Base-by-base conservation (phyloP, 35 echinoderm and acorn worm genomes). In the Nesometra sesokonis region DNA sequence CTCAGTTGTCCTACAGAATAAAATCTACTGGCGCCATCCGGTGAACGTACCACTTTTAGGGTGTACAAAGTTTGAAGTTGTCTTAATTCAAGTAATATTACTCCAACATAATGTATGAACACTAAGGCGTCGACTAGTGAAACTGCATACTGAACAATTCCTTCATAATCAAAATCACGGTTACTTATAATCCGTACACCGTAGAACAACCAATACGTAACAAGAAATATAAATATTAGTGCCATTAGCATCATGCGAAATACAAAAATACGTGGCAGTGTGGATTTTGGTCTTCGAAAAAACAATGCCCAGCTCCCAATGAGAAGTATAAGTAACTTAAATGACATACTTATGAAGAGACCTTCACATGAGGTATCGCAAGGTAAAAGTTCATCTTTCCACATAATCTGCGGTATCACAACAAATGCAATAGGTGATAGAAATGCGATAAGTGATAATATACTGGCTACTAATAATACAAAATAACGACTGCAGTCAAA, bases 321-420 rank as follows among this genome's bases (percentile, higher is more conserved):
- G 23, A 86, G 35, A 9, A 99, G 78, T 32, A 99, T 94, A 29
- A 99, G 79, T 11, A 99, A 85, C 80, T 99, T 99, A 88, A 99
- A 99, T 19, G 90, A 90, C 87, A 99, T 94, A 76, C 96, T 99
- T 80, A 99, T 99, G 84, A 99, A 93, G 30, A 99, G 96, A n/a
- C 96, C 96, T 29, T 99, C 92, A 46, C 96, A 99, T 0, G 84
- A 57, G 21, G 93, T 92, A 29, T 87, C 87, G 76, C 96, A 99
- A 29, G 46, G 32, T 2, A 77, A n/a, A 30, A 35, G 32, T 19
- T 8, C n/a, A 0, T 21, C 33, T 17, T 76, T 82, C 90, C 88
- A 92, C 40, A 92, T 57, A 23, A 91, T 77, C n/a, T 82, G 87
- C 0, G 96, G 96, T 32, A 99, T 85, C 32, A 99, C 84, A 32